phyloP scores from a whole-genome alignment of 2,888 invertebrate genomes.

The Parnassius glacialis region DNA sequence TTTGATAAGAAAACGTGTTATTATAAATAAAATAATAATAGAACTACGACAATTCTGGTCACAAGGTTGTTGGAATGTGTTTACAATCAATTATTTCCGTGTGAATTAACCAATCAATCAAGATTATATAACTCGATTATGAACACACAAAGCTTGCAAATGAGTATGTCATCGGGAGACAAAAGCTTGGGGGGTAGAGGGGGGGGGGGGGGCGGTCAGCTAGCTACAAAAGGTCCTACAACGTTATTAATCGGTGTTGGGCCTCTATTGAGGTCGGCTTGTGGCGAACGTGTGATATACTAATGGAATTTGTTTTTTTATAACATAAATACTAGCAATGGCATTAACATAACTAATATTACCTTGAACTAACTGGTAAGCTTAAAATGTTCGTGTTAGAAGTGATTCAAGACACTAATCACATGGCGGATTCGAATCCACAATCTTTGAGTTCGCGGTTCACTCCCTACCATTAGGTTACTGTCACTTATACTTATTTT shows the following conservation, averaged over 20 bases:
- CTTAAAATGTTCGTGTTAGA: no score
- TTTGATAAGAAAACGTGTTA: no score
- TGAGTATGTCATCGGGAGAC: neutral
- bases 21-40: no score
- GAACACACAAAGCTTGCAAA: constrained; percentile 4
- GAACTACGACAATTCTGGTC: no score
- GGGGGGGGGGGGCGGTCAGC: neutral
- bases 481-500: neutral
- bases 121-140: constrained; percentile 10
- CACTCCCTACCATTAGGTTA: no score
- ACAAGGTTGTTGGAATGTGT: no score
- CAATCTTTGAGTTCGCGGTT: no score
- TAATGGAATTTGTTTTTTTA: constrained; percentile 2
- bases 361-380: no score
- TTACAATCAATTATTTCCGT: neutral
- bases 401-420: no score
- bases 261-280: constrained; percentile 1
- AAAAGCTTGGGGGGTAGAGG: neutral
- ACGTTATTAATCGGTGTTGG: constrained; percentile 6
- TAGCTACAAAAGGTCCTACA: constrained; percentile 1
- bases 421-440: no score
- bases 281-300: constrained; percentile 4
- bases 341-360: no score
- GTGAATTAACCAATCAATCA: constrained; percentile 3
- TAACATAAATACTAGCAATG: no score